Evolutionary conservation across 2,797 vertebrate species (phyloP), one percentile per base, ranked within the genome.

Genomic region (Xyrichtys novacula): DNA sequence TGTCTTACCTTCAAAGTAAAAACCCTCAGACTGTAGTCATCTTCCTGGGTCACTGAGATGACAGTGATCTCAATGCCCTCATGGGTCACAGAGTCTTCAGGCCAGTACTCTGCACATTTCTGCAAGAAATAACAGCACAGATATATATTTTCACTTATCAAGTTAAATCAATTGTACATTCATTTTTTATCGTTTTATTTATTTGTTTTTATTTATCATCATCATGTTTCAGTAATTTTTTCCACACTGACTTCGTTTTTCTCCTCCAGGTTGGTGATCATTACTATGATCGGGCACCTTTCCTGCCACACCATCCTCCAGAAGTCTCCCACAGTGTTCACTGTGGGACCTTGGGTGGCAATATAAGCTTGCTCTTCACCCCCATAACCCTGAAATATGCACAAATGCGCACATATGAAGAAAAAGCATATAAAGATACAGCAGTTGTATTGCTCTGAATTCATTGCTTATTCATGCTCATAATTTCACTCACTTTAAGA

Each of bases 221-320:
- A 6, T 48, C 48, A 38, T 23, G 9, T 22, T 17, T 39, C 17
- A 39, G 23, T 12, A 8, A n/a, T n/a, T 48, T 23, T 42, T 6
- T 4, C 22, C n/a, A 28, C 29, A 61, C 88, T 88, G 88, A 98
- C 98, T 96, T 99, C 98, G 1, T 99, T 99, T 91, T 97, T 99
- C 89, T 99, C 98, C 86, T 99, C 97, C 76, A 98, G 96, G 87
- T 99, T 99, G 83, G 97, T 99, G 93, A 99, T 98, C 97, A 99
- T 99, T 86, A 99, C 97, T 56, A 99, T 96, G 85, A 99, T 97
- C 64, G 97, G 96, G 23, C 93, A 92, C 66, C 80, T 94, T 84
- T 99, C 96, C 88, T 98, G 97, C 98, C 98, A 99, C 84, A 98
- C 96, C 98, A 99, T 99, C 91, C 94, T 96, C 98, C 98, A 99